These are phyloP conservation scores for Hemibagrus guttatus DNA, from an alignment of 2,797 vertebrate species.

Conservation along the genomic window DNA sequence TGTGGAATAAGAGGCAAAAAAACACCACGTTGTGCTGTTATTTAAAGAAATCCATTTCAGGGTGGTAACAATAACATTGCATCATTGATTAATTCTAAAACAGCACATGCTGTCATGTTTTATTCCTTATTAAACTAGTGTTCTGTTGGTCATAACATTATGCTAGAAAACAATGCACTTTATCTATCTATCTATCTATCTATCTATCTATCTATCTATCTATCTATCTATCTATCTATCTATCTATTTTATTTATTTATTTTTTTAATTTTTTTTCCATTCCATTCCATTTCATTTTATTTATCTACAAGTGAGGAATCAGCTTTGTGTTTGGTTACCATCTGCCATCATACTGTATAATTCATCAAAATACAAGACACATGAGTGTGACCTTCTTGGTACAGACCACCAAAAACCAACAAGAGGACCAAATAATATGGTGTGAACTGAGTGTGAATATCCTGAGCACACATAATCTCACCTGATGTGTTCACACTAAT, in stretches of 20 bases:
- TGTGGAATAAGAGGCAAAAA: neutral
- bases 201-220: no score
- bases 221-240: no score
- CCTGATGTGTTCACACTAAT: neutral
- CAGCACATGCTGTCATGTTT: neutral
- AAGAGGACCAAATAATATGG: neutral
- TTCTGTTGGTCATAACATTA: neutral
- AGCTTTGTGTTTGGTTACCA: neutral
- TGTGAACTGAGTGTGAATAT: neutral
- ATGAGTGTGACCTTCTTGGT: neutral
- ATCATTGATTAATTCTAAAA: neutral
- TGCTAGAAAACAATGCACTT: slow-evolving; percentile 4
- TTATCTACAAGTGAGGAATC: slow-evolving; percentile 21
- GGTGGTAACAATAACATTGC: neutral
- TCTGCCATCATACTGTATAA: slow-evolving; percentile 4
- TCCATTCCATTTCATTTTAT: slow-evolving; percentile 29
- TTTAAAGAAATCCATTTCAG: neutral
- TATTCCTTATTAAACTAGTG: neutral
- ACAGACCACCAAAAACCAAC: neutral
- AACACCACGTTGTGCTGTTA: neutral
- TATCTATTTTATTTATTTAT: no score
- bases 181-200: slow-evolving; percentile 10
- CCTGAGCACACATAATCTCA: neutral
- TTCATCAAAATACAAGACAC: slow-evolving; percentile 12
- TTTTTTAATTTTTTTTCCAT: no score